Percentiles rank a stretch among this genome's conserved stretches.
Evolutionary conservation across 2,888 invertebrate genomes (phyloP).

Genomic region (Fragum fragum): DNA sequence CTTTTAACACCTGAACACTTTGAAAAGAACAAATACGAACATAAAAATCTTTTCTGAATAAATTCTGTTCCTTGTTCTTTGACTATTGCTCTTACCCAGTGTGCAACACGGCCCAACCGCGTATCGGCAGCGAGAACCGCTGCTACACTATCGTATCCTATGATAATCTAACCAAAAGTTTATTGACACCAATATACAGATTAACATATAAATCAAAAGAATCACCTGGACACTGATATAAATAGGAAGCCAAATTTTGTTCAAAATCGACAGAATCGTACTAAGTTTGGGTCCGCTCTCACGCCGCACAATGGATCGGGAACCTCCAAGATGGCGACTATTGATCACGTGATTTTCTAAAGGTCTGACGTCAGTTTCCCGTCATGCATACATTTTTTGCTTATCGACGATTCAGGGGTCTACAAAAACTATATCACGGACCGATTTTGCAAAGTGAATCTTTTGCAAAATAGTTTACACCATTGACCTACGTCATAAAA

Average conservation of each 20-base stretch:
- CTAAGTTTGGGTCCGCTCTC: conserved; percentile 36
- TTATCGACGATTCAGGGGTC: conserved; percentile 67
- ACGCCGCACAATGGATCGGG: conserved; percentile 67
- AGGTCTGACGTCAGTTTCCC: conserved; percentile 73
- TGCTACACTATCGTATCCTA: conserved; percentile 20
- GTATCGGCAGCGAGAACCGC: conserved; percentile 42
- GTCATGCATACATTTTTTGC: conserved; percentile 71
- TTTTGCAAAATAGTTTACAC: conserved; percentile 1
- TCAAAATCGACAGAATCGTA: not conserved
- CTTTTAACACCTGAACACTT: not conserved
- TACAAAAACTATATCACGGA: conserved; percentile 49
- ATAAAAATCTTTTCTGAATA: not conserved
- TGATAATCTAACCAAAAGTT: not conserved
- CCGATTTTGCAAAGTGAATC: not conserved
- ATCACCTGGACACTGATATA: not conserved
- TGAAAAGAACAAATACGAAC: not conserved
- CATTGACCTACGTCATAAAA: conserved; percentile 18
- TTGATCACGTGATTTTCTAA: conserved; percentile 73
- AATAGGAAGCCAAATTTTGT: not conserved
- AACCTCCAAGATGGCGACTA: conserved; percentile 76
- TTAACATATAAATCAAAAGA: not conserved
- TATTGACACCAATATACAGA: not conserved
- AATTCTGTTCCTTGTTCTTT: conserved; percentile 20
- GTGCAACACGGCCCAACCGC: conserved; percentile 53
- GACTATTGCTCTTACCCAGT: conserved; percentile 39